Evolutionary conservation across 2,113 vertebrate genomes (phyloP), one percentile per base, ranked within the genome.

Genomic region (Oriolus oriolus): DNA sequence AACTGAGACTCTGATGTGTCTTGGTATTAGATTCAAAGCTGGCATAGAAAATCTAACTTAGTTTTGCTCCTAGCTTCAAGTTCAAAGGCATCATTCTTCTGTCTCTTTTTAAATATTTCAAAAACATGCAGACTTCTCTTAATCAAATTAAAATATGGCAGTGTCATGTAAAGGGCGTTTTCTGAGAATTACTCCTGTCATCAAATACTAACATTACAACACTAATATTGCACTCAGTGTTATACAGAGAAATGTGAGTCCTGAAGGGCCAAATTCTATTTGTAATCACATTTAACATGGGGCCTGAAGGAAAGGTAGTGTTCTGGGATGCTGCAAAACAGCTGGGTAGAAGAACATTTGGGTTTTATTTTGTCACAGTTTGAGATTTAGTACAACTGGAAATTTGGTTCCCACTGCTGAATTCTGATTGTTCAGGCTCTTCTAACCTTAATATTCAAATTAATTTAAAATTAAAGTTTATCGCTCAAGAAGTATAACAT

Each of bases 11-110:
- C 81, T 83, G 68, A 49, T 77, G 57, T 95, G 59, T 60, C 78
- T 86, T 86, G 42, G 49, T 96, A 65, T 90, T 81, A 76, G 49
- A 89, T 57, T 82, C 87, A 95, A 95, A 91, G 69, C 69, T 85
- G 74, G 42, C 69, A 85, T 20, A 80, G 44, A 89, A 90, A 87
- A 79, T 75, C 31, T 94, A 91, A 81, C 56, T 92, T 59, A 85
- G 85, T 96, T 95, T 95, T 89, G 28, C 39, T 93, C 57, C 49
- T 75, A 82, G 49, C 52, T 73, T 89, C 41, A 69, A 94, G 66
- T 94, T 96, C 94, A 96, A 96, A 96, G 87, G 23, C 74, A 91
- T 84, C 9, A 52, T 89, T 91, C 49, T 85, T 94, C 83, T 87
- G 49, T 76, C 74, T 77, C 59, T 68, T 92, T 83, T 87, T 47